These are phyloP conservation scores for Sebastes iracundus DNA, from an alignment of 2,797 vertebrate species.

Conservation along the genomic window DNA sequence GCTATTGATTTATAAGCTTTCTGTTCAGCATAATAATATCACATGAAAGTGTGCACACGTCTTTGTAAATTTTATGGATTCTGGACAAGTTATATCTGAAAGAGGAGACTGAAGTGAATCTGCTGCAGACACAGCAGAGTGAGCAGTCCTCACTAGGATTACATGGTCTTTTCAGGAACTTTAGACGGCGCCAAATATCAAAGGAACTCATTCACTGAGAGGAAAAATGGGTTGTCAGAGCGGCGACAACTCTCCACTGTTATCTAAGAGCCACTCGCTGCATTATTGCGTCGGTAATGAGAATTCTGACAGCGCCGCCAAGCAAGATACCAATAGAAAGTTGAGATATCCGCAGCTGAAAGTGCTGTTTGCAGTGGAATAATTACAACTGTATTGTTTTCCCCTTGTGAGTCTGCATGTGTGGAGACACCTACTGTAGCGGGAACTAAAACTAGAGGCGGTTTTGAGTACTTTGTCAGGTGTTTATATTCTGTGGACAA, in stretches of 20 bases:
- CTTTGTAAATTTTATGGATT: conserved; percentile 12
- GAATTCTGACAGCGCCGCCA: conserved; percentile 33
- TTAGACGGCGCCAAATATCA: conserved; percentile 33
- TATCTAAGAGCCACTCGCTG: conserved; percentile 44
- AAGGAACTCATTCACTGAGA: conserved; percentile 21
- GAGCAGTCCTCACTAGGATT: conserved; percentile 12
- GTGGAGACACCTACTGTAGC: background rate
- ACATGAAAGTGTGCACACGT: background rate
- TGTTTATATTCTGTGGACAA: no score
- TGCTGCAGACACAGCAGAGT: background rate
- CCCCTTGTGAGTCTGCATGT: background rate
- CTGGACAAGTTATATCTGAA: background rate
- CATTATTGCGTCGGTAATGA: conserved; percentile 55
- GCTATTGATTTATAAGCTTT: conserved; percentile 33
- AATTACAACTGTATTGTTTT: conserved; percentile 9
- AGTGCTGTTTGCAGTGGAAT: conserved; percentile 16
- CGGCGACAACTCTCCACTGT: conserved; percentile 39
- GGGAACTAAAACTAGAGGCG: background rate
- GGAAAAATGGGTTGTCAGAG: conserved; percentile 36
- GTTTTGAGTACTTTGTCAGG: background rate
- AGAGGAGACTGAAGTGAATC: conserved; percentile 1
- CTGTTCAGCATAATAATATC: background rate
- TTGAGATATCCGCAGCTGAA: background rate
- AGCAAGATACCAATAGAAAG: conserved; percentile 7
- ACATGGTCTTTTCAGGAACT: conserved; percentile 23